phyloP scores from a whole-genome alignment of 2,888 invertebrate genomes.

The Tenthredo livida region DNA sequence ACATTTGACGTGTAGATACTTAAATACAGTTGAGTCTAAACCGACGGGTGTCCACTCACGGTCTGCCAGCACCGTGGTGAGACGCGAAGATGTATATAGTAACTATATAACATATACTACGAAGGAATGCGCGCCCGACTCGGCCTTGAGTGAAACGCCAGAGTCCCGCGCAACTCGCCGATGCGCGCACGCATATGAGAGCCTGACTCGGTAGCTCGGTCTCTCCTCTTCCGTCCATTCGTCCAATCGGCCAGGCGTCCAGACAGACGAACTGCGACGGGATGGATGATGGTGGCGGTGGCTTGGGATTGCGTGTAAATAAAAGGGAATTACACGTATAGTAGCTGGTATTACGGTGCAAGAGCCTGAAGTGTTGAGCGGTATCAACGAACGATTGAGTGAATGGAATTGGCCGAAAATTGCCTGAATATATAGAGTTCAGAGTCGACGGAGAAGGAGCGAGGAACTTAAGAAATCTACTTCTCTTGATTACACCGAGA shows the following conservation, averaged over 20 bases:
- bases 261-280: neutral
- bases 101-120: slow-evolving; percentile 40
- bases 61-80: slow-evolving; percentile 34
- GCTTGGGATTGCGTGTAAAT: slow-evolving; percentile 9
- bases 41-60: slow-evolving; percentile 32
- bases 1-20: neutral
- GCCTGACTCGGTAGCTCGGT: slow-evolving; percentile 21
- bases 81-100: slow-evolving; percentile 22
- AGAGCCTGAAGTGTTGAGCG: slow-evolving; percentile 11
- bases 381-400: neutral
- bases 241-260: slow-evolving; percentile 3
- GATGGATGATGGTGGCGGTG: slow-evolving; percentile 12
- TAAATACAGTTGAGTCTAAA: slow-evolving; percentile 2
- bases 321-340: slow-evolving; percentile 8
- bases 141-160: slow-evolving; percentile 51
- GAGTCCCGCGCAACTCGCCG: slow-evolving; percentile 49
- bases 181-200: slow-evolving; percentile 43
- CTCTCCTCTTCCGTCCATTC: slow-evolving; percentile 25
- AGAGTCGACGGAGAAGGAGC: neutral
- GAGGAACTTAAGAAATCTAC: neutral
- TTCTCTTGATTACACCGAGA: neutral
- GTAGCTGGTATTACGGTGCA: slow-evolving; percentile 7
- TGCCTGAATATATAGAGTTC: slow-evolving; percentile 4
- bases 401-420: slow-evolving; percentile 1
- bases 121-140: slow-evolving; percentile 48